Evolutionary conservation across 2,888 invertebrate genomes (phyloP), one percentile per base, ranked within the genome.

Genomic region (Cecidostiba fungosa): DNA sequence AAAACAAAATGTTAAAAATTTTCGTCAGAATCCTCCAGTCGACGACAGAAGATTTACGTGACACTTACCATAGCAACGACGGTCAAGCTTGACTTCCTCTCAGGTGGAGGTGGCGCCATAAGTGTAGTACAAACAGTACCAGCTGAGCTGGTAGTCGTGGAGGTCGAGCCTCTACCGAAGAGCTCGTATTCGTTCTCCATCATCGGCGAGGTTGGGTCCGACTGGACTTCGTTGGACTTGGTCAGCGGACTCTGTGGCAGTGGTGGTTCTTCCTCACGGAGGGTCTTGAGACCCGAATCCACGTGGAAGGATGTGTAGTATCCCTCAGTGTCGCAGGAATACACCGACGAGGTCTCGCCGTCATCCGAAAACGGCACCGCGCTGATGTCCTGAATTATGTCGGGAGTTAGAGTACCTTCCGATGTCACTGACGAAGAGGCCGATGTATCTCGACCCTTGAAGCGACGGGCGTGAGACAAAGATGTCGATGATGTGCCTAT

Each of bases 251-350:
- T 96, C 87, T 96, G 95, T 0, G 86, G 80, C 88, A 94, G 19
- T 88, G 94, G 94, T 87, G 96, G 95, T 89, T 96, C 96, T 89
- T 95, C 95, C 93, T 98, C 97, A 91, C 97, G 96, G 19, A 97
- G 94, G 0, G 97, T 97, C 91, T 97, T 97, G 87, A 99, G 93
- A 0, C 99, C 99, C 83, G 98, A 98, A 93, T 99, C 99, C 95
- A 98, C 96, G 93, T 99, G 98, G 94, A 99, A 99, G 29, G 98
- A 98, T 0, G 99, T 99, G 93, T 98, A 99, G 93, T 99, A 99
- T 10, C 99, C 99, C 94, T 99, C 99, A 1, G 98, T 98, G 92
- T 99, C 99, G 92, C 98, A 98, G 2, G 98, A 98, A 93, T 98
- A 98, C 85, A 98, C 97, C 0, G 98, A 98, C 89, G 97, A 97